Evolutionary conservation across 2,797 vertebrate genomes (phyloP), one percentile per base, ranked within the genome.

Genomic region (Microchirus variegatus): DNA sequence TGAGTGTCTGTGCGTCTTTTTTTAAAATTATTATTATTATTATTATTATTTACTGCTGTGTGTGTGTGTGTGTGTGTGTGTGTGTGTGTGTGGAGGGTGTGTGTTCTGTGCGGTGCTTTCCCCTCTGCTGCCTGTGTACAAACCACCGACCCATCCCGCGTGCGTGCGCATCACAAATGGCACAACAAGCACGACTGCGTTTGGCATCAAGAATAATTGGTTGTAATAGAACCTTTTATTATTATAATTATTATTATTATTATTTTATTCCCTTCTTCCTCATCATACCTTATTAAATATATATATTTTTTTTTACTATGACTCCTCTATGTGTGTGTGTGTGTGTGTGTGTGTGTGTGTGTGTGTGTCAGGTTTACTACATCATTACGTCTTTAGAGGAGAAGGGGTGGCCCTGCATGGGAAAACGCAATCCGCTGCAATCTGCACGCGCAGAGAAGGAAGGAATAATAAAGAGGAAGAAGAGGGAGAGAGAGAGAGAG

Each of bases 391-490:
- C n/a, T 56, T 37, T 10, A 42, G 37, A 48, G 49, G 36, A 38
- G 48, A 2, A 31, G 12, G 51, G 62, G 9, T 59, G 65, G 64
- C 51, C 40, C 17, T 47, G 63, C 31, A 31, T 31, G 50, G 44
- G 5, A 43, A 64, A 80, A 85, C 59, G 76, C 80, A 83, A 80
- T 80, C 69, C 56, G 12, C 74, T 83, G 83, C 81, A 88, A 86
- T 83, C 76, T 62, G 59, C 61, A 22, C 69, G 14, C 38, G 66
- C n/a, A 60, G 65, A 44, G 44, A 55, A 53, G 31, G 31, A 31
- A 31, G 31, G 31, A 31, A 31, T 31, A 31, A 31, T 31, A 31
- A 31, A 31, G 31, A 31, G 31, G 31, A 31, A 31, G 8, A 7
- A 31, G 49, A 51, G 63, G 26, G 31, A 61, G 49, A 53, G 62